phyloP scores from a whole-genome alignment of 2,113 vertebrate species.

The Pitta sordida region DNA sequence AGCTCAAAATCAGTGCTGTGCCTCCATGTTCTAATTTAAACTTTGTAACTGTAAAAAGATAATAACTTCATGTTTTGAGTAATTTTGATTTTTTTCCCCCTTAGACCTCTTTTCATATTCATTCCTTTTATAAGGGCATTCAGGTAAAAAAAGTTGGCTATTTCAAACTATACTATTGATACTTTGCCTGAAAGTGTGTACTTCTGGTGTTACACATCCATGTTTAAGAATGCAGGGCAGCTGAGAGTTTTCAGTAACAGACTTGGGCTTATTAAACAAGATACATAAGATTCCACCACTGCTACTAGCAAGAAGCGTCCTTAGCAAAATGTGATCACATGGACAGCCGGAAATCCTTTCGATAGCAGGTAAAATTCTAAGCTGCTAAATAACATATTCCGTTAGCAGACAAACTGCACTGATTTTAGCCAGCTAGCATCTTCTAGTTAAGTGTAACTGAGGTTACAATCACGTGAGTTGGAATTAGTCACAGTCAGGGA shows the following conservation, averaged over 20 bases:
- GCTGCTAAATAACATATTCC: not conserved
- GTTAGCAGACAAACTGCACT: not conserved
- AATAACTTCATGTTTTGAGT: conserved; percentile 7
- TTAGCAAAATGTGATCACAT: not conserved
- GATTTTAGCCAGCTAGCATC: not conserved
- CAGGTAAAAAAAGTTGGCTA: not conserved
- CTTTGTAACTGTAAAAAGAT: conserved; percentile 9
- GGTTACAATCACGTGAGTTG: not conserved
- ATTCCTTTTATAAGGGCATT: not conserved
- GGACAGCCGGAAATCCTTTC: not conserved
- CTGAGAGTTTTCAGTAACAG: not conserved
- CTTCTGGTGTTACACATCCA: not conserved
- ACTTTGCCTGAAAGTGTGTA: not conserved
- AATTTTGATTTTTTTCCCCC: not conserved
- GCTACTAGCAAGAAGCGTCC: not conserved
- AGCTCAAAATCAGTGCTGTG: not conserved
- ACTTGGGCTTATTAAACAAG: not conserved
- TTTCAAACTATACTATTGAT: not conserved
- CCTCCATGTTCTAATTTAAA: conserved; percentile 17
- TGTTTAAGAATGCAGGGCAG: not conserved
- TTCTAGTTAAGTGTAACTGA: not conserved
- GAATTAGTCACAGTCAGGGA: not conserved
- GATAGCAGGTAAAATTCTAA: not conserved
- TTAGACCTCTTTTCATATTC: not conserved
- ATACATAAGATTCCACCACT: not conserved